Evolutionary conservation across 2,888 invertebrate genomes (phyloP).

Genomic region (Choristoneura rosaceana): DNA sequence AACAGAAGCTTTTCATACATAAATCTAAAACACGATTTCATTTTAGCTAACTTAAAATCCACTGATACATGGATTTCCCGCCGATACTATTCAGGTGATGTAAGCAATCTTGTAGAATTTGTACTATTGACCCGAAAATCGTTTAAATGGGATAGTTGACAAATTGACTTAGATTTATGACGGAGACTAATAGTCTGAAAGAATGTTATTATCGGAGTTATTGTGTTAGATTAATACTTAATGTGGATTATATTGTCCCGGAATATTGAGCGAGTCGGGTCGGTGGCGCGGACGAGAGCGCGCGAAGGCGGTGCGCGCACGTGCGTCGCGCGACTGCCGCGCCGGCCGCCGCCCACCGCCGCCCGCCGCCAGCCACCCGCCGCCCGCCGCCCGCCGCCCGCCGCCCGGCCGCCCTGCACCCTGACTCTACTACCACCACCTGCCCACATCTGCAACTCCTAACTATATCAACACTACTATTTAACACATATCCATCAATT

Average conservation of each 20-base stretch:
- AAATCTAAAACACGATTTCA: not conserved
- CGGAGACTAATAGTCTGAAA: constrained; percentile 1
- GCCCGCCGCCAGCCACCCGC: constrained; percentile 66
- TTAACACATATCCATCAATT: not conserved
- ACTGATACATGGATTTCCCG: constrained; percentile 64
- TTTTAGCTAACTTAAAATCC: constrained; percentile 24
- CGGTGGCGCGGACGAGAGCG: constrained; percentile 60
- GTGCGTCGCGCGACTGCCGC: constrained; percentile 82
- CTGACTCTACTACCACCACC: constrained; percentile 11
- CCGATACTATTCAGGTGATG: constrained; percentile 76
- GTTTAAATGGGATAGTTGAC: constrained; percentile 50
- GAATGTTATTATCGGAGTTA: constrained; percentile 2
- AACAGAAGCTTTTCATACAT: not conserved
- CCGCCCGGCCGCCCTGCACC: constrained; percentile 53
- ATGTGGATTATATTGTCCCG: constrained; percentile 39
- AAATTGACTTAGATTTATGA: constrained; percentile 17
- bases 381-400: constrained; percentile 63
- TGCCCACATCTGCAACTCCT: not conserved
- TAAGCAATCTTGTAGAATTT: constrained; percentile 72
- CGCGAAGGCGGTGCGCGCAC: constrained; percentile 78
- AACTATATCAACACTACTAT: constrained; percentile 2
- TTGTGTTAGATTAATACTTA: not conserved
- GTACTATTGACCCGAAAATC: constrained; percentile 74
- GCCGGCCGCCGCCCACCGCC: constrained; percentile 62
- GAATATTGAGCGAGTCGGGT: constrained; percentile 68